Evolutionary conservation across 1,140 invertebrate species (phyloP).

Genomic region (Limonius californicus): DNA sequence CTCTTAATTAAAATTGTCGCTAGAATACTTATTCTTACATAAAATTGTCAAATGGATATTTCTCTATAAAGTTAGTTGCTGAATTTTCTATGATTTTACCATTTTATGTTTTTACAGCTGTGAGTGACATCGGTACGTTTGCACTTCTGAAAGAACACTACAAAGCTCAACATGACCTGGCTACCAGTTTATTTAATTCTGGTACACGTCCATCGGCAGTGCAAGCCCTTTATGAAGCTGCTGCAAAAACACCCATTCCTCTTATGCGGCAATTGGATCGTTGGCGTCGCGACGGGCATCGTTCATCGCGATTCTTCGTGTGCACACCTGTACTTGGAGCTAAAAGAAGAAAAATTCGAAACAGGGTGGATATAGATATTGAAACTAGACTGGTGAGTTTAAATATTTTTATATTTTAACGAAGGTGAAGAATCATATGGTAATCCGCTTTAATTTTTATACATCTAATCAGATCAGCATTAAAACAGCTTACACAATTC

Average conservation of each 20-base stretch:
- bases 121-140: conserved; percentile 80
- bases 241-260: conserved; percentile 53
- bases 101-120: conserved; percentile 64
- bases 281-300: conserved; percentile 56
- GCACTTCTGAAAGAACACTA: conserved; percentile 71
- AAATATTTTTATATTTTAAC: too few relatives aligned
- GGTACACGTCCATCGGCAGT: conserved; percentile 65
- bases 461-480: too few relatives aligned
- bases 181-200: conserved; percentile 64
- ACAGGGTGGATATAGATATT: conserved; percentile 75
- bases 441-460: too few relatives aligned
- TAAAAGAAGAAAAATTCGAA: conserved; percentile 59
- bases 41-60: too few relatives aligned
- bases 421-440: too few relatives aligned
- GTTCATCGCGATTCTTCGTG: conserved; percentile 61
- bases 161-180: conserved; percentile 58
- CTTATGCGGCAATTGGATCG: conserved; percentile 46
- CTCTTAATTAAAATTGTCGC: too few relatives aligned
- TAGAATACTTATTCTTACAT: too few relatives aligned
- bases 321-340: conserved; percentile 76
- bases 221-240: conserved; percentile 63
- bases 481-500: too few relatives aligned
- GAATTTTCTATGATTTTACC: too few relatives aligned
- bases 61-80: too few relatives aligned
- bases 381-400: conserved; percentile 79